Evolutionary conservation across 2,888 invertebrate genomes (phyloP), one percentile per base, ranked within the genome.

Genomic region (Tryphoninae sp.): DNA sequence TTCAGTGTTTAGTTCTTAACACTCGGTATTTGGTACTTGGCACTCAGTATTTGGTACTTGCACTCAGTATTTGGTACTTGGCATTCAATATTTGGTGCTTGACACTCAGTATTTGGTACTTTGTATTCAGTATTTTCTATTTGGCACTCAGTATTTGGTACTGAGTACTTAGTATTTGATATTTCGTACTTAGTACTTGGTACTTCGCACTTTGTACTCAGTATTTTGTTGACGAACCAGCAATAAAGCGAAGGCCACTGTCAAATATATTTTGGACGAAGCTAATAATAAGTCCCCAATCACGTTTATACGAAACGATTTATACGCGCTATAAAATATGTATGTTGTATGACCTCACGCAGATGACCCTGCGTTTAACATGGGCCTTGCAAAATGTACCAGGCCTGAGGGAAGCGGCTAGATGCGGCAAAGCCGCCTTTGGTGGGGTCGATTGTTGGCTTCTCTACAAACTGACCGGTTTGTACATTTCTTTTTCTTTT

Each of bases 381-480:
- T 97, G 98, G 96, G 95, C 95, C 26, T 91, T 98, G 49, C 93
- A 96, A 86, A 95, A 97, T 88, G 94, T 96, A 80, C 92, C 94
- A 11, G 94, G 94, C 64, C 93, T 98, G 81, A 94, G 94, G 88
- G 92, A 94, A 84, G 96, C 96, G 0, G 92, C 95, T 4, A 91
- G 92, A 82, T 92, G 93, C 67, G 94, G 95, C 53, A 94, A 95
- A 84, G 96, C 96, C 0, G 94, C 96, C 91, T 96, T 97, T 92
- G 97, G 98, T 6, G 96, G 98, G 0, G 93, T 99, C 73, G 99
- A 99, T 90, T 97, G 98, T 0, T 99, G 98, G 98, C 93, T 99
- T 67, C 90, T 98, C 73, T 96, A 97, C 93, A 97, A 96, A 93
- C 93, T 98, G 71, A 96, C 95, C 1, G 93, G 92, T 83, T 92